phyloP scores from a whole-genome alignment of 2,113 vertebrate species.

The Zeus faber region DNA sequence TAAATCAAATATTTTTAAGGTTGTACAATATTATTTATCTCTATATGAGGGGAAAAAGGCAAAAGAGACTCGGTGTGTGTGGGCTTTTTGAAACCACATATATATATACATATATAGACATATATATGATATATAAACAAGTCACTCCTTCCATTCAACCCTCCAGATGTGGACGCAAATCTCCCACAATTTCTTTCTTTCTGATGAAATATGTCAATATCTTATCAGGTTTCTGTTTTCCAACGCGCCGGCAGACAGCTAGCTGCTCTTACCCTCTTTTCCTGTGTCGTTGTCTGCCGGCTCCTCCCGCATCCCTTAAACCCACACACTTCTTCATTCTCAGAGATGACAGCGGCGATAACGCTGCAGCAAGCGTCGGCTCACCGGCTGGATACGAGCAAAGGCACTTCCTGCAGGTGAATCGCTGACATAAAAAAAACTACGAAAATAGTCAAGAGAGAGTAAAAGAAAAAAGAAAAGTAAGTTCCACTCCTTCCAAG shows the following conservation, averaged over 20 bases:
- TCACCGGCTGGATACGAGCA: conserved; percentile 32
- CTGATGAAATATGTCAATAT: too few species aligned
- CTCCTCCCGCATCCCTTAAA: conserved; percentile 59
- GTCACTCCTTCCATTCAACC: too few species aligned
- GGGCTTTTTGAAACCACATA: too few species aligned
- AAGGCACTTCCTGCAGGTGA: conserved; percentile 49
- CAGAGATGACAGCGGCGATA: conserved; percentile 70
- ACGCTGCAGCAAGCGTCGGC: conserved; percentile 60
- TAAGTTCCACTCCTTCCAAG: neutral
- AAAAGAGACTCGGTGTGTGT: too few species aligned
- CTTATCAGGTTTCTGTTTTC: conserved; percentile 49
- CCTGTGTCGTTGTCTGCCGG: conserved; percentile 41
- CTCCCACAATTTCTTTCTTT: too few species aligned
- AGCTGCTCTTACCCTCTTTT: conserved; percentile 57
- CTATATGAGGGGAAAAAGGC: too few species aligned
- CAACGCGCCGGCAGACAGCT: conserved; percentile 61
- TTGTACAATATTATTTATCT: too few species aligned
- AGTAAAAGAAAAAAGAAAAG: neutral
- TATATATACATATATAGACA: too few species aligned
- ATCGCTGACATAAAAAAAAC: conserved; percentile 31
- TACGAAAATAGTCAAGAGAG: neutral
- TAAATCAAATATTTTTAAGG: too few species aligned
- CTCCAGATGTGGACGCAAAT: too few species aligned
- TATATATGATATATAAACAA: too few species aligned
- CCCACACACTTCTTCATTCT: conserved; percentile 72